These are phyloP conservation scores for Atta colombica DNA, from an alignment of 1,140 invertebrate genomes.

Conservation along the genomic window DNA sequence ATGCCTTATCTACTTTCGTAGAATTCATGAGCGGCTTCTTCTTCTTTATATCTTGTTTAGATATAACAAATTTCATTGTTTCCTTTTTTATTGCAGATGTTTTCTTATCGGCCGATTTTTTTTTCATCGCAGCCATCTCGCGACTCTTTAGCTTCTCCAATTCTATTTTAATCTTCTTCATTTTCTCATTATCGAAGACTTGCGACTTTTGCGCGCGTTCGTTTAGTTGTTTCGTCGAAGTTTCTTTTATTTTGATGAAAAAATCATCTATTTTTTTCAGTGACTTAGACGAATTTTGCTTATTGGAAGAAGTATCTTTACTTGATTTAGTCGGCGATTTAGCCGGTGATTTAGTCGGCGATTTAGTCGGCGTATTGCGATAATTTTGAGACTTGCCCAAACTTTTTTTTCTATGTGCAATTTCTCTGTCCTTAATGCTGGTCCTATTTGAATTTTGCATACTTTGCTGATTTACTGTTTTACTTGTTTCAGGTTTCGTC, in stretches of 20 bases:
- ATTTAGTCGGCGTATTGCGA: not conserved
- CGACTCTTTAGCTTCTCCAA: slow-evolving; percentile 41
- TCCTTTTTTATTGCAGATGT: not conserved
- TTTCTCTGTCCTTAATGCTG: too few species aligned
- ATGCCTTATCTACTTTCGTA: slow-evolving; percentile 72
- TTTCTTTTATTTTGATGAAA: not conserved
- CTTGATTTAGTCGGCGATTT: not conserved
- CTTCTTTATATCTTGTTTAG: not conserved
- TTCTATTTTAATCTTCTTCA: slow-evolving; percentile 1
- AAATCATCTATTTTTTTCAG: slow-evolving; percentile 40
- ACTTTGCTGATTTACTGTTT: too few species aligned
- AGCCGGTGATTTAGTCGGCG: too few species aligned
- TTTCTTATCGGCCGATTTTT: not conserved
- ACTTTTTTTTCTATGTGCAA: not conserved
- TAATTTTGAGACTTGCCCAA: not conserved
- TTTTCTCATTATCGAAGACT: not conserved
- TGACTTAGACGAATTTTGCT: not conserved
- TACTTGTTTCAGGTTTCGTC: too few species aligned
- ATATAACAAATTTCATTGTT: not conserved
- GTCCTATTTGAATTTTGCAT: too few species aligned
- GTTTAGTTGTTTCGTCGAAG: not conserved
- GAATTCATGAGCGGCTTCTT: not conserved
- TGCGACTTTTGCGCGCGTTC: not conserved
- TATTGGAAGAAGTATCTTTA: not conserved
- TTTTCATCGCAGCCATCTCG: not conserved